Base-by-base conservation (phyloP, 2,113 vertebrate genomes). In the Serilophus lunatus region DNA sequence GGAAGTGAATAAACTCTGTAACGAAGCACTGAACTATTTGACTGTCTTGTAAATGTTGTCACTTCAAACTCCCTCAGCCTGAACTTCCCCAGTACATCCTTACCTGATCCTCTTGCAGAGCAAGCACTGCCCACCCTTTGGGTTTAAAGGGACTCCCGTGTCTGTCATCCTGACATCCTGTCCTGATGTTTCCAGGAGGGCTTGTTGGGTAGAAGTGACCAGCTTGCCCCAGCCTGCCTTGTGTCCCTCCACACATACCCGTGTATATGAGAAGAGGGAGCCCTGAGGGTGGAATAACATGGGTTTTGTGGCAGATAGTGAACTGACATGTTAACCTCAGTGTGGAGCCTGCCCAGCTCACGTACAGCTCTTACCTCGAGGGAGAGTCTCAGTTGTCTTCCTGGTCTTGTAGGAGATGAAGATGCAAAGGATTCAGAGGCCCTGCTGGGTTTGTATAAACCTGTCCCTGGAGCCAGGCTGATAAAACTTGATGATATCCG, bases 381-480 rank as follows among this genome's bases (percentile, higher is more conserved):
- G 66, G 50, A 63, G 40, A 89, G 33, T 42, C 84, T 74, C 35
- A 4, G 36, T 31, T 89, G 44, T 66, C 59, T 65, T 95, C 63
- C 61, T 91, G 65, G 56, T 50, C n/a, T 22, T 60, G 36, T 61
- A 77, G 81, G 74, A 85, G 72, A 66, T 51, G 80, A 80, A 94
- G 88, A 50, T 61, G 82, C 72, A 65, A 9, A 64, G 51, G 69
- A 86, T 53, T 38, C 18, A 26, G 69, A 10, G 56, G 40, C 56
- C 49, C 36, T 93, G 63, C 20, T 64, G 70, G 76, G 76, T 75
- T 68, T 14, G 0, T 80, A 36, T 85, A 87, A 93, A 72, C 60
- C 68, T 61, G 49, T 87, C 78, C 91, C 86, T 23, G 70, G 33
- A 93, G 75, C 64, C 93, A 94, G 75, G 77, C 69, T 69, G 89